Evolutionary conservation across 2,888 invertebrate genomes (phyloP), one percentile per base, ranked within the genome.

Genomic region (Limulus polyphemus): DNA sequence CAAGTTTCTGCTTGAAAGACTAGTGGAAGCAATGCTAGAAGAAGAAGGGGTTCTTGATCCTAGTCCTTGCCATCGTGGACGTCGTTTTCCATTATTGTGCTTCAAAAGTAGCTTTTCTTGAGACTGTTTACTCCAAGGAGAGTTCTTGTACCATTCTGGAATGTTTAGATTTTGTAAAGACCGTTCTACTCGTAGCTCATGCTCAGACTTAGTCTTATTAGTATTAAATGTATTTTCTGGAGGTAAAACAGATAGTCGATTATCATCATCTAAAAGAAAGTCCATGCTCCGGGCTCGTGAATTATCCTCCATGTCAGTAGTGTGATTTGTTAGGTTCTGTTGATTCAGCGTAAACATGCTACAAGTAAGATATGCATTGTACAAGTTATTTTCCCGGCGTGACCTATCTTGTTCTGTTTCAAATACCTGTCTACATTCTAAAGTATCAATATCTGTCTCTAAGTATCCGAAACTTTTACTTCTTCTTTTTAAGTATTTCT

Each of bases 121-220:
- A 1, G 61, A 59, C 58, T 65, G 62, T 52, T 57, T 64, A 58
- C 63, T 65, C 62, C 67, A 64, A 54, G 60, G 71, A n/a, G 75
- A 75, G 60, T 72, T 85, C 76, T 85, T 85, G 80, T 85, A 94
- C 95, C 95, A 95, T 77, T 94, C 92, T 65, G 95, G 95, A 68
- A 95, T 87, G 79, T 92, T 90, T 72, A 95, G 84, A 74, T 90
- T 89, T 79, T 93, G 92, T 74, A 95, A 79, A 59, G 94, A 94
- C 72, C 91, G 86, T 78, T 92, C 90, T 67, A 95, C 90, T 70
- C 94, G 84, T 69, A 94, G 81, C 79, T 95, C 93, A 80, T 93
- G 92, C 80, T 93, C 93, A 67, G 93, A 94, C 75, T 64, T 65
- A 11, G 62, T 62, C 14, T 62, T 49, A 81, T 90, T 90, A 80